A percentile compares a stretch with the other conserved stretches of the same genome.
These are phyloP conservation scores for Papilio elwesi DNA, from an alignment of 2,888 invertebrate species.

Conservation along the genomic window DNA sequence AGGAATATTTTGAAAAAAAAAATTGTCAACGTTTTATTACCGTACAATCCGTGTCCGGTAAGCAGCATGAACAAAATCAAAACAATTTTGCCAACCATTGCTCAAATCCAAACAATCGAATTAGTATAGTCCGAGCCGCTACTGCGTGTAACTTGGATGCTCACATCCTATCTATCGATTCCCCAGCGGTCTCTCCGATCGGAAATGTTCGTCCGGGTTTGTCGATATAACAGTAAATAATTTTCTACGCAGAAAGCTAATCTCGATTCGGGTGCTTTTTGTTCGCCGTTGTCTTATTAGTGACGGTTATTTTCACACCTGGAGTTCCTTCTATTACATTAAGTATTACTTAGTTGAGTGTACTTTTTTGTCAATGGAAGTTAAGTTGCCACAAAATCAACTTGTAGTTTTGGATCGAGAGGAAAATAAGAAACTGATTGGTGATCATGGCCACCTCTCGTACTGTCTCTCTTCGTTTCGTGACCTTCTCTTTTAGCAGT, in stretches of 20 bases:
- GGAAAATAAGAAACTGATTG: too few species aligned
- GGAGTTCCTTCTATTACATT: constrained; percentile 22
- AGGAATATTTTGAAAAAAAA: too few species aligned
- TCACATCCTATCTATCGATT: constrained; percentile 17
- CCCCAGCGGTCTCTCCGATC: constrained; percentile 30
- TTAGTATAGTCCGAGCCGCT: not conserved
- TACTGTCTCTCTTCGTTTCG: too few species aligned
- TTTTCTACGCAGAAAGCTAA: constrained; percentile 48
- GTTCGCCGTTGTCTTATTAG: constrained; percentile 28
- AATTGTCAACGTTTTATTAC: too few species aligned
- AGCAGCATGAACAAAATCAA: not conserved
- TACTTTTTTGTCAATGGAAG: not conserved
- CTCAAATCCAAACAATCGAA: not conserved
- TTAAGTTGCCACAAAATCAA: too few species aligned
- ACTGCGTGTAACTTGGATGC: not conserved
- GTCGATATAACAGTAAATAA: constrained; percentile 49
- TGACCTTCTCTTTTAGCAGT: too few species aligned
- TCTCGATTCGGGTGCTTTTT: constrained; percentile 40
- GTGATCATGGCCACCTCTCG: too few species aligned
- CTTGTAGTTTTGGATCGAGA: too few species aligned
- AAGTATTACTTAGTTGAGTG: constrained; percentile 23
- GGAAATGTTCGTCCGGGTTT: constrained; percentile 25
- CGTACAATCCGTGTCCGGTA: too few species aligned
- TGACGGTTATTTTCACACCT: constrained; percentile 36
- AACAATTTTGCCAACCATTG: not conserved